Evolutionary conservation across 2,888 invertebrate species (phyloP).

Genomic region (Synanthedon vespiformis): DNA sequence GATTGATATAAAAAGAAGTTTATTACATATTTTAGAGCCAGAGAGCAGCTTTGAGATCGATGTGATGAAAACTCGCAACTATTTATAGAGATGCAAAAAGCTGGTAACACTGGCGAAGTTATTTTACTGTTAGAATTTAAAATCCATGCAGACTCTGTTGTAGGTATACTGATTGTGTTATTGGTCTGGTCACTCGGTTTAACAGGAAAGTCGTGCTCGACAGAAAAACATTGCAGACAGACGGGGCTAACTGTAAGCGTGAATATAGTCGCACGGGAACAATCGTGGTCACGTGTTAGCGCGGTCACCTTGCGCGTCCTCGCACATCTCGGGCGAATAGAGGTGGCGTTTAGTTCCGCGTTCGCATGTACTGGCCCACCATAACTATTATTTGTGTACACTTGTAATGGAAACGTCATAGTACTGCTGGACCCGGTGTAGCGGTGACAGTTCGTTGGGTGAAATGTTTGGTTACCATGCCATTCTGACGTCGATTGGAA

Average conservation of each 20-base stretch:
- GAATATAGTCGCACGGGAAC: not conserved
- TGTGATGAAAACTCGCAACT: no score
- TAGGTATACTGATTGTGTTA: no score
- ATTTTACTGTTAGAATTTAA: no score
- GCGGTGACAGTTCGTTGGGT: no score
- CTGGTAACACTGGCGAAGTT: no score
- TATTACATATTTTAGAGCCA: no score
- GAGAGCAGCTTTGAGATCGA: no score
- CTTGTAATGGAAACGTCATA: not conserved
- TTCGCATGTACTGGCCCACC: conserved; percentile 22
- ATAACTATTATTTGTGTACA: conserved; percentile 16
- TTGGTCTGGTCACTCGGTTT: not conserved
- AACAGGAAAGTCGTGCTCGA: not conserved
- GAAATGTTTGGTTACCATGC: no score
- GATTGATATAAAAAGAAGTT: no score
- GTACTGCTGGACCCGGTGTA: not conserved
- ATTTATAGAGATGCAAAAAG: no score
- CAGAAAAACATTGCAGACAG: not conserved
- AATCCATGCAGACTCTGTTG: no score
- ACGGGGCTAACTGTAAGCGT: not conserved
- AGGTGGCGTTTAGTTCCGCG: conserved; percentile 53
- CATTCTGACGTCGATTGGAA: no score
- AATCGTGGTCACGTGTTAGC: conserved; percentile 3
- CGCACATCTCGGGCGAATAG: conserved; percentile 58
- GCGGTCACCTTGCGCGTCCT: conserved; percentile 64